Conservation (phyloP, 1,140 invertebrate genomes). For the Linepithema humile region DNA sequence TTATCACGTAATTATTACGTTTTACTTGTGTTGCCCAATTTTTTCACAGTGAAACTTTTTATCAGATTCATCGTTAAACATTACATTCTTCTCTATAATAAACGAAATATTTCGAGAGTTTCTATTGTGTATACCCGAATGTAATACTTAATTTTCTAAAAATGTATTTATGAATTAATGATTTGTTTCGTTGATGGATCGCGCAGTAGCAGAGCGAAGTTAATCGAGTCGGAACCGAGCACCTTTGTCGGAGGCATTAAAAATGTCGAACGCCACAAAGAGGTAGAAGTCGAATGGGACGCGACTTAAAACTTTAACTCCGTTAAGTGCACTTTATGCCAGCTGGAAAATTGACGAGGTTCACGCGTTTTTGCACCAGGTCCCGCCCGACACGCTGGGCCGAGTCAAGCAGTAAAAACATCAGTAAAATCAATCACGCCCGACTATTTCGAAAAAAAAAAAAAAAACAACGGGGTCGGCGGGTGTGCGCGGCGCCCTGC, state of each 20-base stretch:
- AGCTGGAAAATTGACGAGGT: slow-evolving; percentile 56
- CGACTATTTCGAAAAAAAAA: slow-evolving; percentile 61
- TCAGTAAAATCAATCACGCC: slow-evolving; percentile 70
- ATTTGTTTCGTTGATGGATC: neutral
- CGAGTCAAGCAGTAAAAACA: slow-evolving; percentile 61
- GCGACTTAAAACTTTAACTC: slow-evolving; percentile 24
- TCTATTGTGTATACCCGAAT: neutral
- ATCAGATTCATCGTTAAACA: no score
- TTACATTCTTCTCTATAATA: no score
- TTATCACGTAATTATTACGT: no score
- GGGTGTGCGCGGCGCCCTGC: slow-evolving; percentile 62
- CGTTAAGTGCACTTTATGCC: slow-evolving; percentile 38
- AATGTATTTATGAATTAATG: neutral
- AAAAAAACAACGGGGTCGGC: slow-evolving; percentile 52
- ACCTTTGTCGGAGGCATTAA: neutral
- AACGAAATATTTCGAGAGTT: neutral
- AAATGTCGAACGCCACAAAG: slow-evolving; percentile 4
- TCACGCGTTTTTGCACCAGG: slow-evolving; percentile 43
- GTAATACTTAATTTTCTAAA: neutral
- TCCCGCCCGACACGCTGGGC: slow-evolving; percentile 28
- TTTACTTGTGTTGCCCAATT: no score
- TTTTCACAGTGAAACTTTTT: no score
- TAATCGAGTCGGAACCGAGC: neutral
- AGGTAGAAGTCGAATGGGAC: neutral
- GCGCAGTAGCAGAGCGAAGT: neutral